Conservation (phyloP, 2,888 invertebrate genomes). For the Timema podura region DNA sequence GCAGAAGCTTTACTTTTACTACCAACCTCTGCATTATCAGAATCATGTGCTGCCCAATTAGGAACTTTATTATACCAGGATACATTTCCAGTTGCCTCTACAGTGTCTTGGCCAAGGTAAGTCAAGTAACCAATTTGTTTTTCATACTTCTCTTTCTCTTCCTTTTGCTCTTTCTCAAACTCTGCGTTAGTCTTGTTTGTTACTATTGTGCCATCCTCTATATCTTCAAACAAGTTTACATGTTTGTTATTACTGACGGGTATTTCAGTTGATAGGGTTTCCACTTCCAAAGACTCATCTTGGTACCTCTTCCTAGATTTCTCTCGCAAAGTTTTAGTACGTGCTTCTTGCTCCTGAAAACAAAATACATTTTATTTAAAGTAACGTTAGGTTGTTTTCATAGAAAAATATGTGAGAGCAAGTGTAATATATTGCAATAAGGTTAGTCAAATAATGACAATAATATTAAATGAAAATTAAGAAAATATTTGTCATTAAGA, state of each 20-base stretch:
- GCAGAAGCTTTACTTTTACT: conserved; percentile 25
- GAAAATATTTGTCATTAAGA: too few species aligned
- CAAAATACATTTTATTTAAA: conserved; percentile 24
- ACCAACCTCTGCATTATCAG: conserved; percentile 14
- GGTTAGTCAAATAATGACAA: too few species aligned
- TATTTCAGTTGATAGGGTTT: conserved; percentile 20
- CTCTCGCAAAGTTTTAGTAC: conserved; percentile 65
- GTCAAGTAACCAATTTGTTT: conserved; percentile 95
- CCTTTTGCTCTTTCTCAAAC: conserved; percentile 83
- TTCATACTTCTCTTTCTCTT: conserved; percentile 93
- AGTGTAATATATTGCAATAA: too few species aligned
- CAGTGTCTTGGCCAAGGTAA: conserved; percentile 90
- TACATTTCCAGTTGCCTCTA: conserved; percentile 76
- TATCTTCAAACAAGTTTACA: conserved; percentile 82
- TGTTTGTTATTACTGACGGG: conserved; percentile 47
- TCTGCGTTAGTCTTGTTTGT: conserved; percentile 71
- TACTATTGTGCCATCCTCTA: conserved; percentile 67
- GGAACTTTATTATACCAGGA: conserved; percentile 86
- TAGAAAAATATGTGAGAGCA: too few species aligned
- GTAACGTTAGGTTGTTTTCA: too few species aligned
- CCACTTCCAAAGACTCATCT: conserved; percentile 31
- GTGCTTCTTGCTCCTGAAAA: conserved; percentile 75
- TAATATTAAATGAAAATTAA: too few species aligned
- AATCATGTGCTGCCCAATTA: conserved; percentile 46
- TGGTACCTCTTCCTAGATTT: conserved; percentile 55